A percentile compares a stretch with the other conserved stretches of the same genome.
These are phyloP conservation scores for Periparus ater DNA, from an alignment of 2,797 vertebrate genomes.

Conservation along the genomic window DNA sequence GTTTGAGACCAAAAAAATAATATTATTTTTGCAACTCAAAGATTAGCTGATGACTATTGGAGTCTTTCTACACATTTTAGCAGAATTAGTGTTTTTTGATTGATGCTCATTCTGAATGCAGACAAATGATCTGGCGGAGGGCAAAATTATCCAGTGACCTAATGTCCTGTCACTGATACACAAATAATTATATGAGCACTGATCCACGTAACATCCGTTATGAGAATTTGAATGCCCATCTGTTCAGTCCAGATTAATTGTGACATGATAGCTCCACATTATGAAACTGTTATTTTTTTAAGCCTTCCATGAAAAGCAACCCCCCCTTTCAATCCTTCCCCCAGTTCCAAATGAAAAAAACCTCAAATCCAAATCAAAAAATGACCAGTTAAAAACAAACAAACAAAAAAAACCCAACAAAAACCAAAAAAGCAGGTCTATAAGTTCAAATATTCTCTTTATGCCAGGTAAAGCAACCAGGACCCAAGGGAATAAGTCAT, in stretches of 20 bases:
- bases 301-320: neutral
- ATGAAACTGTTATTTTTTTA: neutral
- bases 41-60: neutral
- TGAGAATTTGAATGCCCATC: conserved; percentile 66
- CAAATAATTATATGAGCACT: conserved; percentile 53
- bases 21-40: neutral
- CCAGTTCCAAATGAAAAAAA: neutral
- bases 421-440: neutral
- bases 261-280: conserved; percentile 37
- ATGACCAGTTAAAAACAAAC: neutral
- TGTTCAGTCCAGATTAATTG: conserved; percentile 58
- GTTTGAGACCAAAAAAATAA: neutral
- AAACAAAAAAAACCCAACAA: neutral
- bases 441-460: neutral
- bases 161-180: conserved; percentile 59
- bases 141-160: conserved; percentile 50
- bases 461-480: neutral
- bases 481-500: neutral
- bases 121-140: neutral
- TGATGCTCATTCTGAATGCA: conserved; percentile 28
- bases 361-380: neutral
- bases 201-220: conserved; percentile 52
- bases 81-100: neutral
- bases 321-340: neutral
- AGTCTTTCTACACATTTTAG: neutral